Evolutionary conservation across 2,113 vertebrate genomes (phyloP), one percentile per base, ranked within the genome.

Genomic region (Pristiophorus japonicus): DNA sequence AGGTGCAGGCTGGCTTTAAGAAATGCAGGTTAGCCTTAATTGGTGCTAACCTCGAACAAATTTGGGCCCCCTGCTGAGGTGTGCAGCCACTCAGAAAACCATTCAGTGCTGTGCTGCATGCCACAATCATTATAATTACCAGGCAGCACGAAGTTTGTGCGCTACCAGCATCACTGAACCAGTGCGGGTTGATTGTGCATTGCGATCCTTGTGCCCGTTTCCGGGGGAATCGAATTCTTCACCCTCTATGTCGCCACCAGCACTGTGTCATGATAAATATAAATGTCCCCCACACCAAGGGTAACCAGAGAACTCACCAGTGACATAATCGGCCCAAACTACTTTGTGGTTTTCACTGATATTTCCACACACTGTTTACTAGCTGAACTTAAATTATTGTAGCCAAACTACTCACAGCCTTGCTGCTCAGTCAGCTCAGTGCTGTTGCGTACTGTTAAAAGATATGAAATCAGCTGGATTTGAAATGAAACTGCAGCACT

Each of bases 361-460:
- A 90, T 34, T 90, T 90, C 3, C 55, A 51, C 16, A 2, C 22
- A 59, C 47, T 45, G 38, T 4, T n/a, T 92, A 63, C 51, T 0
- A 90, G 18, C 18, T 92, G 22, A 51, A 87, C 24, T 88, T 84
- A 7, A 90, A 93, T 93, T 65, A 93, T 93, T 93, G 62, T 20
- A 38, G 6, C 27, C 22, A 88, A 93, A 63, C 16, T 42, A 65
- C 62, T 93, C 16, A 22, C 20, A 59, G 20, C n/a, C 62, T 24
- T 20, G 16, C 34, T 65, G 16, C 34, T 93, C 24, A 93, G 59
- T 93, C 55, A 90, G 20, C 14, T 27, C 30, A 59, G 2, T 12
- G 62, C 51, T 90, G 87, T 62, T 90, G 27, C 51, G 16, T 59
- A 90, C 11, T 34, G 90, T 42, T 38, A 62, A 45, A 85, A 34